These are phyloP conservation scores for Kryptolebias marmoratus DNA, from an alignment of 2,113 vertebrate species.

Conservation along the genomic window DNA sequence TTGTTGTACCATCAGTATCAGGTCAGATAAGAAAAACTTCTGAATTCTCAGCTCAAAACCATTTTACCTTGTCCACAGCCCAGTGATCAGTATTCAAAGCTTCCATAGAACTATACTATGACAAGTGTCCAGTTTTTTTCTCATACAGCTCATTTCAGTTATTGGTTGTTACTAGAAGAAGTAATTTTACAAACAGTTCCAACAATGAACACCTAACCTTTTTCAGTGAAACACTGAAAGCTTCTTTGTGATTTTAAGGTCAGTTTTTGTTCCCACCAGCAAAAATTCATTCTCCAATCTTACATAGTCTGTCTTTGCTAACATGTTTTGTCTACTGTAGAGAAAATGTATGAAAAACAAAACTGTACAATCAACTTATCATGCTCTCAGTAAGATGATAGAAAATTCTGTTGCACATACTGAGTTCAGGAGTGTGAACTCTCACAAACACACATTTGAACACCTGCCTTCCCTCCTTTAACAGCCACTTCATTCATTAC, in stretches of 20 bases:
- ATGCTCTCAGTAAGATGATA: slow-evolving; percentile 17
- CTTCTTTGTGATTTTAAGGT: neutral
- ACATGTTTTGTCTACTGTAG: slow-evolving; percentile 73
- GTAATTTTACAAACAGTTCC: too few species aligned
- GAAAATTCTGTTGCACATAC: slow-evolving; percentile 4
- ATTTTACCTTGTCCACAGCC: neutral
- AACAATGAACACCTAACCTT: neutral
- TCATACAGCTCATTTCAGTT: neutral
- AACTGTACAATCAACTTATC: slow-evolving; percentile 16
- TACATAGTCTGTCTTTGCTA: slow-evolving; percentile 55
- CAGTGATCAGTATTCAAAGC: neutral
- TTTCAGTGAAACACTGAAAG: slow-evolving; percentile 6
- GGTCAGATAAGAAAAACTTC: neutral
- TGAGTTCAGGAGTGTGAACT: neutral
- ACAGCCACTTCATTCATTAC: slow-evolving; percentile 78
- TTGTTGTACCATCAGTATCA: slow-evolving; percentile 3
- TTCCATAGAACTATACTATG: neutral
- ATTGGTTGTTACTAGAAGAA: neutral
- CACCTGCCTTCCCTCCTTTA: slow-evolving; percentile 71
- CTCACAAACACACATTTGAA: slow-evolving; percentile 32
- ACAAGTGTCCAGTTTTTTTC: neutral
- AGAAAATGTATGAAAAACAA: slow-evolving; percentile 54
- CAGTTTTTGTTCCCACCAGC: slow-evolving; percentile 23
- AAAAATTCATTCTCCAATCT: slow-evolving; percentile 51
- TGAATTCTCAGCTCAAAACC: neutral